phyloP scores from a whole-genome alignment of 2,113 vertebrate species.

The Machaerirhynchus nigripectus region DNA sequence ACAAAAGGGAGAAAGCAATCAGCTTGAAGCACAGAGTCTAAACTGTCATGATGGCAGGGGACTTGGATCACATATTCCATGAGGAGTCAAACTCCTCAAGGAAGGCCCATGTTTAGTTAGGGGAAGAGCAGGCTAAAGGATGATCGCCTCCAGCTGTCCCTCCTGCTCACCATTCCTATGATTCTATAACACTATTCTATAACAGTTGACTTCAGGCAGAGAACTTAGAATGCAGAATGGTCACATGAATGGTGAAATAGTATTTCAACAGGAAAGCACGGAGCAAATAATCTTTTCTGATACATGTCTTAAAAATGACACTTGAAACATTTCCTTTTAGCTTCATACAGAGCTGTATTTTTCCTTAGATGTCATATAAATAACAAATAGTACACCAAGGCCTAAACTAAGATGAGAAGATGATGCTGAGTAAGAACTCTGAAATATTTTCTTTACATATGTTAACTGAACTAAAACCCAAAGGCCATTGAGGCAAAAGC shows the following conservation, averaged over 20 bases:
- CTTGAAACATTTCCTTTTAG: neutral
- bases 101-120: neutral
- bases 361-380: neutral
- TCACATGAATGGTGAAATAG: neutral
- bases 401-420: neutral
- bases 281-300: neutral
- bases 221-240: neutral
- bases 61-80: neutral
- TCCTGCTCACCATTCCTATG: neutral
- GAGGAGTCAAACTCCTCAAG: neutral
- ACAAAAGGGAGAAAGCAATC: neutral
- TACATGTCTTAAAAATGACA: neutral
- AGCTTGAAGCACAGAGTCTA: neutral
- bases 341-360: neutral
- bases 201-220: neutral
- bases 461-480: neutral
- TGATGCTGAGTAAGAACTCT: neutral
- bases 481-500: neutral
- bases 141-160: neutral
- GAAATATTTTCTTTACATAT: neutral
- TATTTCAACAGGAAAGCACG: neutral
- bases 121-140: neutral
- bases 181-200: neutral
- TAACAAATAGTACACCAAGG: neutral
- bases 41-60: rapidly evolving